phyloP scores from a whole-genome alignment of 1,140 invertebrate genomes.

The Agrilus planipennis region DNA sequence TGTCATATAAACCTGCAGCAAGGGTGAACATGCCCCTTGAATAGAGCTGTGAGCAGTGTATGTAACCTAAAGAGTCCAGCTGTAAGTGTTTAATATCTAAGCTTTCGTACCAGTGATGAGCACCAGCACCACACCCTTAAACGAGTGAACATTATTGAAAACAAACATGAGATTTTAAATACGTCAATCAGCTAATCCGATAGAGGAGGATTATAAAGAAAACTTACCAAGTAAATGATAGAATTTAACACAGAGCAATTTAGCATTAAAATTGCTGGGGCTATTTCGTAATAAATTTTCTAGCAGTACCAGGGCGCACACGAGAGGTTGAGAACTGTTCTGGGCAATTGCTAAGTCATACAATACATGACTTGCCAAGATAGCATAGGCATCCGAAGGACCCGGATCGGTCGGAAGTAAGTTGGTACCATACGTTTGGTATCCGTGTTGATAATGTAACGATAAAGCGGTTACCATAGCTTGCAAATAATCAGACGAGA shows the following conservation, averaged over 20 bases:
- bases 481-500: constrained; percentile 36
- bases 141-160: not conserved
- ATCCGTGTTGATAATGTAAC: constrained; percentile 43
- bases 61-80: constrained; percentile 79
- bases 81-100: constrained; percentile 93
- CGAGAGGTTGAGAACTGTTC: constrained; percentile 44
- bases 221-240: constrained; percentile 57
- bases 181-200: not conserved
- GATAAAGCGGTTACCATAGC: constrained; percentile 40
- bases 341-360: constrained; percentile 52
- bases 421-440: constrained; percentile 34
- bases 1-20: constrained; percentile 50
- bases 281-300: constrained; percentile 58
- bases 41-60: constrained; percentile 61
- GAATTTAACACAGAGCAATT: constrained; percentile 57
- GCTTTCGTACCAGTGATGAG: constrained; percentile 50
- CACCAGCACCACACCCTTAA: constrained; percentile 54
- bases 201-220: not conserved
- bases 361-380: constrained; percentile 66
- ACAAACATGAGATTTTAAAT: not conserved
- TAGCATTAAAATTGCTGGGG: constrained; percentile 67
- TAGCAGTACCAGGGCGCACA: constrained; percentile 53
- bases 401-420: constrained; percentile 47
- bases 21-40: constrained; percentile 54
- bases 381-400: constrained; percentile 60